These are phyloP conservation scores for Oreohelix idahoensis DNA, from an alignment of 1,140 invertebrate species.

Conservation along the genomic window DNA sequence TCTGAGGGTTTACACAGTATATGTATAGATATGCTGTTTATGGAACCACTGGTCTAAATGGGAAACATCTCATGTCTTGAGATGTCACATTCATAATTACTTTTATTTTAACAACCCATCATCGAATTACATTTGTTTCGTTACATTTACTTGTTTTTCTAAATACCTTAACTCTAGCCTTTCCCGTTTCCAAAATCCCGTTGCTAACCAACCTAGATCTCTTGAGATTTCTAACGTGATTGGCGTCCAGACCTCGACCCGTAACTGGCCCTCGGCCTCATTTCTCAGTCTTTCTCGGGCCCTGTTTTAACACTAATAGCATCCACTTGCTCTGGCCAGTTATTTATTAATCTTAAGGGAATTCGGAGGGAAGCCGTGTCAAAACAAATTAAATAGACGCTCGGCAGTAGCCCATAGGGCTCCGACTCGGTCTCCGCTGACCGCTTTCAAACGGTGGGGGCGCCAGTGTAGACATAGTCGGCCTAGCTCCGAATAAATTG, in stretches of 20 bases:
- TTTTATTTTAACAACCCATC: no score
- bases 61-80: no score
- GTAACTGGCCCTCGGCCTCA: background rate
- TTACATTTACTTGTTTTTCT: no score
- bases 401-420: background rate
- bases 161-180: no score
- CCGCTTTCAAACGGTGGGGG: background rate
- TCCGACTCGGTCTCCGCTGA: background rate
- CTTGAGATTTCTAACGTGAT: background rate
- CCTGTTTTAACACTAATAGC: background rate
- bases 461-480: background rate
- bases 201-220: background rate
- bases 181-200: no score
- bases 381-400: slow-evolving; percentile 6
- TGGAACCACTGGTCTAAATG: no score
- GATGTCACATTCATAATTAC: no score
- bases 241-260: background rate
- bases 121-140: no score
- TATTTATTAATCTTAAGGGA: background rate
- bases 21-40: no score
- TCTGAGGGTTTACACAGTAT: no score
- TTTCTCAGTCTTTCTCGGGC: background rate
- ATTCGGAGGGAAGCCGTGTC: background rate
- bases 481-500: slow-evolving; percentile 12
- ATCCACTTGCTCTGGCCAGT: background rate